phyloP scores from a whole-genome alignment of 2,888 invertebrate species.

The Ornithoptera priamus region DNA sequence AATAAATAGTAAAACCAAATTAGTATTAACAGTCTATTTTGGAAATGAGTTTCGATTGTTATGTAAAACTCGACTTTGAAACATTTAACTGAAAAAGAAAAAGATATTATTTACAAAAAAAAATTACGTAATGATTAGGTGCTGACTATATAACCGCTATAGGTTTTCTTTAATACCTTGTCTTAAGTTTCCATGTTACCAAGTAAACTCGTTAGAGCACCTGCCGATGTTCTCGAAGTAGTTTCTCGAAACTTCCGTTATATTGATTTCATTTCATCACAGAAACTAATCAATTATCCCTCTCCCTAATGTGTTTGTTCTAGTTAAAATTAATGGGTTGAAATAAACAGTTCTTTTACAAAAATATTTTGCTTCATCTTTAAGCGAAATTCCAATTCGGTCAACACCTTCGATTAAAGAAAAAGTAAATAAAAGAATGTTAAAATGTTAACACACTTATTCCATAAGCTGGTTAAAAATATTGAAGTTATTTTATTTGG shows the following conservation, averaged over 20 bases:
- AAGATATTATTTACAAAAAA: too few species aligned
- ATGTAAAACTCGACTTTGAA: background rate
- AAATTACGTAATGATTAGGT: background rate
- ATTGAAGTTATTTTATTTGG: background rate
- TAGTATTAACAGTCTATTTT: background rate
- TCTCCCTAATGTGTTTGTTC: conserved; percentile 4
- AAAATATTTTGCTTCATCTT: background rate
- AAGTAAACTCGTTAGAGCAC: conserved; percentile 25
- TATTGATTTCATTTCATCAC: conserved; percentile 6
- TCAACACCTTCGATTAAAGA: conserved; percentile 21
- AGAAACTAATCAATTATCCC: conserved; percentile 20
- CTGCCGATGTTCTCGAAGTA: conserved; percentile 9
- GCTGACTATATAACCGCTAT: background rate
- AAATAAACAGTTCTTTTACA: conserved; percentile 9
- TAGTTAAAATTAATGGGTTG: conserved; percentile 16
- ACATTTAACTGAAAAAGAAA: background rate
- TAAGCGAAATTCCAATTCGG: conserved; percentile 2
- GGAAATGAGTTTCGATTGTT: too few species aligned
- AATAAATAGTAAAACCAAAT: too few species aligned
- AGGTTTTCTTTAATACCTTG: background rate
- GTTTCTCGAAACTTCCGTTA: conserved; percentile 23
- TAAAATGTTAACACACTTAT: background rate
- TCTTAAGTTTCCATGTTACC: conserved; percentile 13
- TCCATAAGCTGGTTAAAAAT: background rate
- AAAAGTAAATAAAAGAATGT: conserved; percentile 6